These are phyloP conservation scores for Rhinogobius similis DNA, from an alignment of 2,113 vertebrate species.

Conservation along the genomic window DNA sequence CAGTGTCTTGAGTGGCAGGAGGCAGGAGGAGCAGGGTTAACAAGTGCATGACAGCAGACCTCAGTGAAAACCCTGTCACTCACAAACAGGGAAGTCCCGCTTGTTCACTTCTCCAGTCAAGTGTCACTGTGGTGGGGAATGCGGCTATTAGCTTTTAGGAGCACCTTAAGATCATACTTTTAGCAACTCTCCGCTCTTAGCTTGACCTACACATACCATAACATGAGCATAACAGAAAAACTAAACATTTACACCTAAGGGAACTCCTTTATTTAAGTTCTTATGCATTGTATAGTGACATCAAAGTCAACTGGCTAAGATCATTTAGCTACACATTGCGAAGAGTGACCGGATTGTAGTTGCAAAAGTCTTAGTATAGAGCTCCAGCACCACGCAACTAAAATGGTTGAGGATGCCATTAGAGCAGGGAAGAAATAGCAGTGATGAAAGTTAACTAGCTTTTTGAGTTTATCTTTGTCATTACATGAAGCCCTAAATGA, in stretches of 20 bases:
- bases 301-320: too few species aligned
- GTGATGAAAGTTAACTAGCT: too few species aligned
- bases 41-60: constrained; percentile 67
- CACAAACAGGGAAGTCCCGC: constrained; percentile 46
- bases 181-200: constrained; percentile 39
- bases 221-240: not conserved
- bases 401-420: too few species aligned
- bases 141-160: constrained; percentile 64
- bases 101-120: constrained; percentile 41
- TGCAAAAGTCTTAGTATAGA: too few species aligned
- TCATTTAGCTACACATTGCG: too few species aligned
- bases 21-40: constrained; percentile 67
- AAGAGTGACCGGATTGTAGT: too few species aligned
- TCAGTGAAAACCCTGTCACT: constrained; percentile 66
- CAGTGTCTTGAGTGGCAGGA: constrained; percentile 63
- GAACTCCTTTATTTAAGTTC: too few species aligned
- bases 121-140: constrained; percentile 69
- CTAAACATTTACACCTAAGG: not conserved
- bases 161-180: constrained; percentile 47
- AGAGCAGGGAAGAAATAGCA: too few species aligned
- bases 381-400: too few species aligned
- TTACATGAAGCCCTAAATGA: too few species aligned
- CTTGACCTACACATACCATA: constrained; percentile 56
- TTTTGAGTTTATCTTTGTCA: too few species aligned
- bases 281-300: too few species aligned